Evolutionary conservation across 2,888 invertebrate species (phyloP).

Genomic region (Electrophaes corylata): DNA sequence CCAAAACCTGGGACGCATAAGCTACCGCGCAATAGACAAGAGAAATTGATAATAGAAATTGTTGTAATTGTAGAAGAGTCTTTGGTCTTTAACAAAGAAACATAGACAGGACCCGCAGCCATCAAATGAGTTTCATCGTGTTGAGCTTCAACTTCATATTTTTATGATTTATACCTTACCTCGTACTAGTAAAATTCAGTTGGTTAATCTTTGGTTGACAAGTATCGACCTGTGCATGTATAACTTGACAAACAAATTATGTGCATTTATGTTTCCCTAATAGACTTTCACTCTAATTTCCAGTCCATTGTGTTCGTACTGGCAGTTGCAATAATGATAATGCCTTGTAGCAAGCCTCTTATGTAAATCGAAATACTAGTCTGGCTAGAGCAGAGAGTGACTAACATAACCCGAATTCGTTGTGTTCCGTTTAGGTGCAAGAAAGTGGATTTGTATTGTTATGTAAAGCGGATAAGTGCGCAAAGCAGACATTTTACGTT

Average conservation of each 20-base stretch:
- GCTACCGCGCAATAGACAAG: too few species aligned
- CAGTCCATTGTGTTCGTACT: constrained; percentile 35
- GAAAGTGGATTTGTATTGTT: constrained; percentile 65
- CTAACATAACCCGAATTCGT: constrained; percentile 65
- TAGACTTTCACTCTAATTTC: constrained; percentile 36
- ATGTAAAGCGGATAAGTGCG: constrained; percentile 68
- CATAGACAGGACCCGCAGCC: too few species aligned
- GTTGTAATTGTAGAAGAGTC: too few species aligned
- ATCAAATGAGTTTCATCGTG: too few species aligned
- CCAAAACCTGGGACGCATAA: too few species aligned
- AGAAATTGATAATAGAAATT: too few species aligned
- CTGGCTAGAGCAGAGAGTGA: constrained; percentile 62
- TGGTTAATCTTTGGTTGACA: too few species aligned
- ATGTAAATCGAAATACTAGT: constrained; percentile 59
- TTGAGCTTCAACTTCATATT: too few species aligned
- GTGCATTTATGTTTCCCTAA: constrained; percentile 8
- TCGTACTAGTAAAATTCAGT: too few species aligned
- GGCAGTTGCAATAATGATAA: constrained; percentile 54
- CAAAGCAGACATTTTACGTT: constrained; percentile 28
- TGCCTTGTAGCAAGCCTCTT: constrained; percentile 55
- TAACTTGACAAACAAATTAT: background rate
- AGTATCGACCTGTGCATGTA: too few species aligned
- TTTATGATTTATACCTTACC: too few species aligned
- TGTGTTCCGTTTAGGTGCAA: constrained; percentile 62
- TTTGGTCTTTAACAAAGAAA: too few species aligned